Percentiles rank a stretch among this genome's conserved stretches.
phyloP scores from a whole-genome alignment of 2,797 vertebrate species.

The Dendrocincla tyrannina region DNA sequence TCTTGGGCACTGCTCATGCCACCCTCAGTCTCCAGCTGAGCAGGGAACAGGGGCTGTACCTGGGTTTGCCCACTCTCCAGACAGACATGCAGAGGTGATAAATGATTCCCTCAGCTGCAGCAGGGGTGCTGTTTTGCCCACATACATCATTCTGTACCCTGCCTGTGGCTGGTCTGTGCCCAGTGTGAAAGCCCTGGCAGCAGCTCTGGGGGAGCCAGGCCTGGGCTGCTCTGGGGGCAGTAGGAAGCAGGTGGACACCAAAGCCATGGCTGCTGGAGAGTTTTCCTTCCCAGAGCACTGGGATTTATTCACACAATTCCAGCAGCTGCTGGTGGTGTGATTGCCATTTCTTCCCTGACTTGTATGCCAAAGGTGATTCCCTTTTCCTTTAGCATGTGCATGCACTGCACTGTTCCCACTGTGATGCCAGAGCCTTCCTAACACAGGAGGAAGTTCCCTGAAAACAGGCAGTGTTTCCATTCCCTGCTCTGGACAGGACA shows the following conservation, averaged over 20 bases:
- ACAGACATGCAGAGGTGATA: not conserved
- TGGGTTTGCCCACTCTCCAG: not conserved
- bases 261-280: not conserved
- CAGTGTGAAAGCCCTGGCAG: not conserved
- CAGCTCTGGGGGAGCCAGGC: not conserved
- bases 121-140: accelerated
- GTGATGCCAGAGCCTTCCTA: not conserved
- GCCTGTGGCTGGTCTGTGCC: not conserved
- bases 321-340: not conserved
- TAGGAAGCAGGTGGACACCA: not conserved
- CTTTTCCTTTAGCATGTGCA: not conserved
- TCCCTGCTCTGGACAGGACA: not conserved
- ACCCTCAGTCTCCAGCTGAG: not conserved
- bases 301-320: not conserved
- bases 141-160: not conserved
- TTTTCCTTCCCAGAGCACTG: not conserved
- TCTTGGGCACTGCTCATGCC: not conserved
- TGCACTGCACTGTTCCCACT: not conserved
- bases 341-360: not conserved
- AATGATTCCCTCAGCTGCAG: not conserved
- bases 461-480: not conserved
- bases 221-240: not conserved
- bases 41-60: no score
- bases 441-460: not conserved
- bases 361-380: not conserved